phyloP scores from a whole-genome alignment of 2,113 vertebrate species.

The Astatoreochromis straeleni region DNA sequence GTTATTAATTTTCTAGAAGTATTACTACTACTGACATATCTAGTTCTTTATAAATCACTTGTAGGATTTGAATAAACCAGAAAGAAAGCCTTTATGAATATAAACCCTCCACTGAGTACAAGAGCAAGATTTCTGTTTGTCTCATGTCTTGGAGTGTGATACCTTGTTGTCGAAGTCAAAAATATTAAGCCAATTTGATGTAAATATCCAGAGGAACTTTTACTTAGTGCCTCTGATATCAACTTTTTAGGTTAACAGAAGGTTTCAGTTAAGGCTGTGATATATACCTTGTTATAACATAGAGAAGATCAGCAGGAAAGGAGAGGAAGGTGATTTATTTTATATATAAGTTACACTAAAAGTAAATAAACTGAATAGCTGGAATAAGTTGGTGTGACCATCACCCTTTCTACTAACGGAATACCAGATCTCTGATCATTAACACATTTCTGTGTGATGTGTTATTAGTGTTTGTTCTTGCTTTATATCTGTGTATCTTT shows the following conservation, averaged over 20 bases:
- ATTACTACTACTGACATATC: background rate
- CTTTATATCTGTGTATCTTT: background rate
- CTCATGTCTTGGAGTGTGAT: background rate
- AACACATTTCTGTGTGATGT: background rate
- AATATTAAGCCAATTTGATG: background rate
- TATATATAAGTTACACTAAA: background rate
- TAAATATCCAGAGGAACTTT: background rate
- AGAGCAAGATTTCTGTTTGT: background rate
- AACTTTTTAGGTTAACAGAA: background rate
- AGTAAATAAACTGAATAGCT: background rate
- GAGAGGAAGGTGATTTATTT: background rate
- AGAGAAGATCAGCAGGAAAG: background rate
- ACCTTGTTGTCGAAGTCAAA: background rate
- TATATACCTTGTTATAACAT: background rate
- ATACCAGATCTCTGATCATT: background rate
- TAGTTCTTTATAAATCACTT: background rate
- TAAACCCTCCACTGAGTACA: background rate
- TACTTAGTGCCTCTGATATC: background rate
- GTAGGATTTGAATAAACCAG: background rate
- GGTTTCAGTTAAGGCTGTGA: background rate
- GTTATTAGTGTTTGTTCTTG: background rate
- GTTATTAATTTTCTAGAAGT: background rate
- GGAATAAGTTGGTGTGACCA: background rate
- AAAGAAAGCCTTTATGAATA: background rate
- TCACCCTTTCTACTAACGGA: background rate